phyloP scores from a whole-genome alignment of 2,888 invertebrate genomes.

The Harpagoxenus sublaevis region DNA sequence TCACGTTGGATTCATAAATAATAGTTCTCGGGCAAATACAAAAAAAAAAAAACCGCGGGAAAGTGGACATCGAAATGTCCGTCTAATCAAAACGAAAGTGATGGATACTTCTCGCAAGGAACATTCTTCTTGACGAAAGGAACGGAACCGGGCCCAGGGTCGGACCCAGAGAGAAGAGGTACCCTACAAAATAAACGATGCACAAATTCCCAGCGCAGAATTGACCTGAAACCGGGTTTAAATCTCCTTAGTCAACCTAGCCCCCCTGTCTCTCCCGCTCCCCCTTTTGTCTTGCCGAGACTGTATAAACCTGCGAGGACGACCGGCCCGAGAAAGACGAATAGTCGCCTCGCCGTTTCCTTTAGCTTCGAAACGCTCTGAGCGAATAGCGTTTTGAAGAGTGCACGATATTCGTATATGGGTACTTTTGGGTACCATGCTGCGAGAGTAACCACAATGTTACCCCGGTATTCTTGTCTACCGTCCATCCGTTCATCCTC shows the following conservation, averaged over 20 bases:
- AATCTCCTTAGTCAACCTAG: slow-evolving; percentile 70
- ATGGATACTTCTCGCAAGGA: not conserved
- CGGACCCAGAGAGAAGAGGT: not conserved
- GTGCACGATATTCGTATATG: not conserved
- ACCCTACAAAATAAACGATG: slow-evolving; percentile 65
- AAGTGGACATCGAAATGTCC: not conserved
- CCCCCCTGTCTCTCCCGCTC: slow-evolving; percentile 5
- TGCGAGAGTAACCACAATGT: slow-evolving; percentile 21
- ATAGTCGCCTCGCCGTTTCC: slow-evolving; percentile 19
- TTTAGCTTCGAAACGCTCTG: not conserved
- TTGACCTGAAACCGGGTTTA: slow-evolving; percentile 74
- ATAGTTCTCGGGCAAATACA: not conserved
- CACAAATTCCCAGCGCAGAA: slow-evolving; percentile 68
- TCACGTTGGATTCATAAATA: not conserved
- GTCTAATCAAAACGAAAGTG: slow-evolving; percentile 4
- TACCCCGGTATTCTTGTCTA: not conserved
- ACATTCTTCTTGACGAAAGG: not conserved
- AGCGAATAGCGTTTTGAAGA: slow-evolving; percentile 11
- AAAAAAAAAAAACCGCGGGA: not conserved
- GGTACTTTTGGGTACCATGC: not conserved
- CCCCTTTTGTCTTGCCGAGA: slow-evolving; percentile 50
- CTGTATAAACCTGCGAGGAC: slow-evolving; percentile 61
- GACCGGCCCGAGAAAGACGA: slow-evolving; percentile 28
- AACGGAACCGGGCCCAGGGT: not conserved
- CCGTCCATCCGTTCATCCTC: not conserved